Evolutionary conservation across 2,888 invertebrate species (phyloP).

Genomic region (Arge pagana): DNA sequence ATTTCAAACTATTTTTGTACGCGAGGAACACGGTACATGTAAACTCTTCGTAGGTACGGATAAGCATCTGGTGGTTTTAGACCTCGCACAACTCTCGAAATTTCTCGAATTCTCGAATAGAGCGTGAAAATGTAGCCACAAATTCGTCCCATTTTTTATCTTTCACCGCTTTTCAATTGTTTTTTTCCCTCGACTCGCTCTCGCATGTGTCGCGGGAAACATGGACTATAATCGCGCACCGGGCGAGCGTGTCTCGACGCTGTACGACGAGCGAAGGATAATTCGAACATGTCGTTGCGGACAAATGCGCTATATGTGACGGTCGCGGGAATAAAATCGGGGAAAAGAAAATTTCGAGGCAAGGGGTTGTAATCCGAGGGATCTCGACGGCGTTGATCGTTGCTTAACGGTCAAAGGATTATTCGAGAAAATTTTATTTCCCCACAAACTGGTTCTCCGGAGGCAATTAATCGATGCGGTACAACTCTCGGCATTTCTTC

Average conservation of each 20-base stretch:
- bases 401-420: constrained; percentile 30
- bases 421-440: constrained; percentile 45
- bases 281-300: constrained; percentile 11
- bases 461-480: constrained; percentile 40
- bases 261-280: constrained; percentile 16
- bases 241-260: constrained; percentile 19
- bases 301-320: constrained; percentile 23
- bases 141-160: no score
- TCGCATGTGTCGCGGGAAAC: no score
- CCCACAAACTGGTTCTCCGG: constrained; percentile 48
- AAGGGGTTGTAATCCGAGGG: no score
- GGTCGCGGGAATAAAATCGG: constrained; percentile 19
- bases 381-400: no score
- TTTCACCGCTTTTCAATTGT: no score
- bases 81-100: not conserved
- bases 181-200: no score
- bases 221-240: constrained; percentile 25
- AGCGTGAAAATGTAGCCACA: no score
- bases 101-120: not conserved
- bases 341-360: constrained; percentile 26
- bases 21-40: no score
- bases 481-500: constrained; percentile 1
- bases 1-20: not conserved
- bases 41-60: not conserved
- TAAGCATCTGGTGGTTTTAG: not conserved